phyloP scores from a whole-genome alignment of 2,888 invertebrate genomes.

The Mamestra brassicae region DNA sequence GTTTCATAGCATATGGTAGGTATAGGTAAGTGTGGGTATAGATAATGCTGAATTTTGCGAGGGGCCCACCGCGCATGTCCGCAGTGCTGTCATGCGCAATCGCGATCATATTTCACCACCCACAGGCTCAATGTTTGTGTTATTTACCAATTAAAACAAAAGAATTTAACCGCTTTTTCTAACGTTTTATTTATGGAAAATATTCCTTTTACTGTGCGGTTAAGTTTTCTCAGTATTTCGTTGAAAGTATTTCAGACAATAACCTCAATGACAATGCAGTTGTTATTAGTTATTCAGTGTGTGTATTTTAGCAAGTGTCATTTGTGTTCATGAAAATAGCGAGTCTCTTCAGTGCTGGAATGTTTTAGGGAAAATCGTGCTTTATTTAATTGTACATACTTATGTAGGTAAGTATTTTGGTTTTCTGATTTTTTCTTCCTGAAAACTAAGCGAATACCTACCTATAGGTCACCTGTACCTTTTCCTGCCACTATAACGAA shows the following conservation, averaged over 20 bases:
- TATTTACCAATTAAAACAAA: constrained; percentile 67
- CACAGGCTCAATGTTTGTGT: constrained; percentile 72
- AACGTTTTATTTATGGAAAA: constrained; percentile 32
- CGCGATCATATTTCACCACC: constrained; percentile 58
- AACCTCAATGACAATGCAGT: constrained; percentile 68
- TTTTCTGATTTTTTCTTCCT: not conserved
- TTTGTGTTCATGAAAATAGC: constrained; percentile 34
- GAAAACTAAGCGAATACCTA: not conserved
- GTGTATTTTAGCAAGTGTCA: constrained; percentile 52
- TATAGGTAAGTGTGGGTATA: not conserved
- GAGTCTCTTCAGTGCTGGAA: constrained; percentile 21
- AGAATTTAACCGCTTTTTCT: constrained; percentile 30
- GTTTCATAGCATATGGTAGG: constrained; percentile 5
- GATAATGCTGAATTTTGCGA: constrained; percentile 23
- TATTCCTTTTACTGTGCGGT: constrained; percentile 28
- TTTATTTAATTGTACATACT: not conserved
- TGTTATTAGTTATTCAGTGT: constrained; percentile 67
- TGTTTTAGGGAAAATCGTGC: constrained; percentile 13
- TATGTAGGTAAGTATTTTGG: constrained; percentile 39
- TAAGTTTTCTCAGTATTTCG: constrained; percentile 4
- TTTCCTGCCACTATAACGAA: not conserved
- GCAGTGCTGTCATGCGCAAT: constrained; percentile 70
- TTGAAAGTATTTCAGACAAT: constrained; percentile 27
- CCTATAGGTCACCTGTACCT: not conserved
- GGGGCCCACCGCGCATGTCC: constrained; percentile 71